Percentiles rank a stretch among this genome's conserved stretches.
Conservation (phyloP, 2,888 invertebrate species). For the Cosmopolites sordidus region DNA sequence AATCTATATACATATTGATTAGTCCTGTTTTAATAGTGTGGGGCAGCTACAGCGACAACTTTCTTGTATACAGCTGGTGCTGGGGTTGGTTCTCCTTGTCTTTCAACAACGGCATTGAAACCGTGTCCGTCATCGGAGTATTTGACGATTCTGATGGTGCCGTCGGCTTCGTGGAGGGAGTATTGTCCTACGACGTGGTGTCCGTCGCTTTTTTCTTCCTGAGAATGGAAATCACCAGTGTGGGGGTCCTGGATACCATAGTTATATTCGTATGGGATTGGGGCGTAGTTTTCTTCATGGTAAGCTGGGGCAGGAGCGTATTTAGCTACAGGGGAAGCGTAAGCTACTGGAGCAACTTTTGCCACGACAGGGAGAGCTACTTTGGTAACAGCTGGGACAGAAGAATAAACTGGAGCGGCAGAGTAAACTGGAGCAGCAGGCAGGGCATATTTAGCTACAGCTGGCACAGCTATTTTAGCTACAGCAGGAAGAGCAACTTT, state of each 20-base stretch:
- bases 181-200: conserved; percentile 54
- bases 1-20: neutral
- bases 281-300: neutral
- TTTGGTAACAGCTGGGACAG: neutral
- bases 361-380: neutral
- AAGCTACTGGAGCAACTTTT: conserved; percentile 5
- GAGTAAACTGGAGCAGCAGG: conserved; percentile 14
- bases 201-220: conserved; percentile 53
- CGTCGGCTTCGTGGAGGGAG: conserved; percentile 55
- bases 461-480: conserved; percentile 17
- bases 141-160: conserved; percentile 54
- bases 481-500: conserved; percentile 20
- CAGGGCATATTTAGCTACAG: conserved; percentile 12
- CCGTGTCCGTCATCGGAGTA: conserved; percentile 54
- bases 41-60: conserved; percentile 5
- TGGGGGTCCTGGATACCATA: conserved; percentile 32
- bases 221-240: conserved; percentile 55
- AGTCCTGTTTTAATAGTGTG: conserved; percentile 4
- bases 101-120: conserved; percentile 45
- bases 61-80: conserved; percentile 7
- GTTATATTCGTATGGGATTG: conserved; percentile 3
- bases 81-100: conserved; percentile 48
- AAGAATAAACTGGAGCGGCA: conserved; percentile 10
- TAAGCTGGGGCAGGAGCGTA: neutral
- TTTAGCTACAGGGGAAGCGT: conserved; percentile 16